A percentile compares a stretch with the other conserved stretches of the same genome.
Evolutionary conservation across 2,888 invertebrate genomes (phyloP).

Genomic region (Drosophila falleni): DNA sequence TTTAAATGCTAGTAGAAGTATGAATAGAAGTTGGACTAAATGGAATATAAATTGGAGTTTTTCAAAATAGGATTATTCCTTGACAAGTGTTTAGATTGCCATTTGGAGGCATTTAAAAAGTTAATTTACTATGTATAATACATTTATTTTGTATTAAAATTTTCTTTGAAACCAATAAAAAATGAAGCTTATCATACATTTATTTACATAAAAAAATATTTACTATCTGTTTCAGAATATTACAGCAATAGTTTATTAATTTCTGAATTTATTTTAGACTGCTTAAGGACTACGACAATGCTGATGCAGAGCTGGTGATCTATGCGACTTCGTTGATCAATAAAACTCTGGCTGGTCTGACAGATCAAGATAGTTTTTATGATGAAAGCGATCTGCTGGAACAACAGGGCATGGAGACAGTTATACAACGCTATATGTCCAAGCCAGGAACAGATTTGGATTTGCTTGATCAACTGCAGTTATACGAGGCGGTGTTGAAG

Average conservation of each 20-base stretch:
- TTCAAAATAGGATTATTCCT: no score
- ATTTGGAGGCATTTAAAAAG: no score
- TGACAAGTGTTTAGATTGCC: no score
- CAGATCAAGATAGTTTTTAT: conserved; percentile 98
- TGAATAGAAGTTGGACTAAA: no score
- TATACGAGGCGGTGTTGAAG: conserved; percentile 96
- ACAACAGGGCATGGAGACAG: conserved; percentile 95
- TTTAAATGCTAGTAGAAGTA: no score
- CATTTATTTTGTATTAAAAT: no score
- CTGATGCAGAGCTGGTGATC: conserved; percentile 97
- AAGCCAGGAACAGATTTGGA: conserved; percentile 97
- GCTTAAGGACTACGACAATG: conserved; percentile 97
- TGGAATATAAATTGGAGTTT: no score
- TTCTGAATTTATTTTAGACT: conserved; percentile 86
- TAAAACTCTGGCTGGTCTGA: conserved; percentile 96
- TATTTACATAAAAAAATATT: no score
- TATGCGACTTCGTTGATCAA: conserved; percentile 98
- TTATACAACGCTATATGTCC: conserved; percentile 95
- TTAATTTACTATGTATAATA: no score
- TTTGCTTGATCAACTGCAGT: conserved; percentile 96
- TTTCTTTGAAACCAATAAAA: no score
- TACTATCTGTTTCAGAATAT: no score
- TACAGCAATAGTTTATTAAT: neutral
- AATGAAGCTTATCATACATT: no score
- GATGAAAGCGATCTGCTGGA: conserved; percentile 98